phyloP scores from a whole-genome alignment of 2,113 vertebrate genomes.

The Loxodonta africana region DNA sequence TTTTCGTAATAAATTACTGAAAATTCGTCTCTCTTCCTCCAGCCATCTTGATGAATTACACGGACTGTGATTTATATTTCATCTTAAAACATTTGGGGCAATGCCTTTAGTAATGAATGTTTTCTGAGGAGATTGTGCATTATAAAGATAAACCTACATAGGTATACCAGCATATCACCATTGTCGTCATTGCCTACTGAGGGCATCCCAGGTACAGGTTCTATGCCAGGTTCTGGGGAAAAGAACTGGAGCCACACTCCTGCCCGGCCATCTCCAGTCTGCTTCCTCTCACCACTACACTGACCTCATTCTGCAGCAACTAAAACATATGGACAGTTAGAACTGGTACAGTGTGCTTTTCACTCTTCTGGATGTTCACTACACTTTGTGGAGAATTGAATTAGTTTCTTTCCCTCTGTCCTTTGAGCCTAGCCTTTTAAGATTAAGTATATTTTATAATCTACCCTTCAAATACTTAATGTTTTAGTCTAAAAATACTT shows the following conservation, averaged over 20 bases:
- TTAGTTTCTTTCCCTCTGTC: not conserved
- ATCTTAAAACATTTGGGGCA: not conserved
- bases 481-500: not conserved
- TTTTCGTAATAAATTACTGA: not conserved
- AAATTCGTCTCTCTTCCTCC: not conserved
- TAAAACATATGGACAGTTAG: too few species aligned
- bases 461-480: not conserved
- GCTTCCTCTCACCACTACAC: not conserved
- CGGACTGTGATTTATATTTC: not conserved
- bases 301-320: rapidly evolving
- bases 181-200: too few species aligned
- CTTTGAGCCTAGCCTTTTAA: not conserved
- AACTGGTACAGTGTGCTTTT: not conserved
- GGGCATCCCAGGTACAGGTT: rapidly evolving
- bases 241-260: rapidly evolving
- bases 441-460: not conserved
- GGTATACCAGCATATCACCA: too few species aligned
- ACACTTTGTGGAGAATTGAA: not conserved
- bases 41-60: too few species aligned
- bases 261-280: not conserved
- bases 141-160: not conserved
- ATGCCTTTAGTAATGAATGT: not conserved
- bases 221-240: not conserved
- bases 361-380: not conserved
- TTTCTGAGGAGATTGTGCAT: not conserved